Evolutionary conservation across 2,797 vertebrate genomes (phyloP), one percentile per base, ranked within the genome.

Genomic region (Ambastaia sidthimunki): DNA sequence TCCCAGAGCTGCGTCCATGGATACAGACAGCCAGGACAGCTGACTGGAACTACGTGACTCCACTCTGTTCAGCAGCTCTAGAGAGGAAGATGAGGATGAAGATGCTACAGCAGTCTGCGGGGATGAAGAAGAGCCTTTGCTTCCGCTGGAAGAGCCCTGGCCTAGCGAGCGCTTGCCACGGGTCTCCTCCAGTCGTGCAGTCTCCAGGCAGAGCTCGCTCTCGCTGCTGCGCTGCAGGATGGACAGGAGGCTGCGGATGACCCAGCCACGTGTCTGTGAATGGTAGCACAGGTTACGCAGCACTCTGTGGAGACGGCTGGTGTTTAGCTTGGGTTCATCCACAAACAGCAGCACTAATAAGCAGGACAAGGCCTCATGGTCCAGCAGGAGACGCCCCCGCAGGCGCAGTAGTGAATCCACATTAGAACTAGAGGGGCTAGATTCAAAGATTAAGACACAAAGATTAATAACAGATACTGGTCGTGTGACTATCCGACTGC

Each of bases 201-300:
- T 93, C 92, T 98, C 80, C 87, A 96, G 88, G 85, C 97, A 94
- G 80, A 97, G 94, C 86, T 95, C 95, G 55, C 94, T 96, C 89
- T 98, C 97, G 0, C 97, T 98, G 93, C 96, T 97, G 82, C 97
- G 96, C 62, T 98, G 97, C 74, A 98, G 93, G 86, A 98, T 98
- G 80, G 97, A 98, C 13, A 98, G 90, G 16, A 98, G 94, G 90
- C 97, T 98, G 55, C 96, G 95, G 23, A 98, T 97, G 74, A 98
- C 97, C 97, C 97, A 98, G 77, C 96, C 95, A 0, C 97, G 95
- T 0, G 97, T 98, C 89, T 97, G 96, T 0, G 95, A 95, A 83
- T 98, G 97, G 90, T 99, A 99, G 89, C 97, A 98, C 70, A 99
- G 94, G 91, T 99, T 99, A 75, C 97, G 95, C 88, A 98, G 94